Base-by-base conservation (phyloP, 2,888 invertebrate species). In the Allygus modestus region DNA sequence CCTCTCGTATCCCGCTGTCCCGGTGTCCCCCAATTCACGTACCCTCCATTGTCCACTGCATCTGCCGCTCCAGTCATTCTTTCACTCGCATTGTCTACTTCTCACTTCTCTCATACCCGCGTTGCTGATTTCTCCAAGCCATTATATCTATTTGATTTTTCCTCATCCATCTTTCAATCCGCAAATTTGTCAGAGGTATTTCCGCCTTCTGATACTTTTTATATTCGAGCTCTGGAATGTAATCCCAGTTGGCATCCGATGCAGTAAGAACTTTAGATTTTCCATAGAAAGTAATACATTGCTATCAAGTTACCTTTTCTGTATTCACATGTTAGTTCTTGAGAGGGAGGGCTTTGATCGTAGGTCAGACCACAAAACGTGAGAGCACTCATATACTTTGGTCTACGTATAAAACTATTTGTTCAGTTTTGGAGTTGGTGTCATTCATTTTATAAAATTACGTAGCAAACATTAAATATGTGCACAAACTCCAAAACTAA, bases 1-100 rank as follows among this genome's bases (percentile, higher is more conserved):
- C 73, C 23, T 1, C 43, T 41, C 15, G n/a, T 9, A 41, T 12
- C 1, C 15, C 20, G 37, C 61, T 73, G 73, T 73, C 73, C 73
- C 73, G 73, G 41, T 73, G 73, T 73, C 73, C 73, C 73, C 73
- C 73, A 73, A 73, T 73, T 73, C 73, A 73, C 73, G 73, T 73
- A 73, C 73, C 9, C 41, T 73, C 73, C 73, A 73, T 73, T 73
- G 69, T 69, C 69, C 58, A 58, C 58, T 58, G 65, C 31, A 15
- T 54, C 54, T 23, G 23, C 23, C 7, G 54, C 54, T 23, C 54
- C 54, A 54, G 20, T 54, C 54, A 54, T 54, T 54, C 54, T 54
- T 54, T 54, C 54, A 69, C 69, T 73, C 41, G 9, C 37, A 73
- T 73, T 43, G 41, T 73, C 43, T 43, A 20, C 33, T 73, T 23